These are phyloP conservation scores for Amphipyra berbera DNA, from an alignment of 2,888 invertebrate species.

Conservation along the genomic window DNA sequence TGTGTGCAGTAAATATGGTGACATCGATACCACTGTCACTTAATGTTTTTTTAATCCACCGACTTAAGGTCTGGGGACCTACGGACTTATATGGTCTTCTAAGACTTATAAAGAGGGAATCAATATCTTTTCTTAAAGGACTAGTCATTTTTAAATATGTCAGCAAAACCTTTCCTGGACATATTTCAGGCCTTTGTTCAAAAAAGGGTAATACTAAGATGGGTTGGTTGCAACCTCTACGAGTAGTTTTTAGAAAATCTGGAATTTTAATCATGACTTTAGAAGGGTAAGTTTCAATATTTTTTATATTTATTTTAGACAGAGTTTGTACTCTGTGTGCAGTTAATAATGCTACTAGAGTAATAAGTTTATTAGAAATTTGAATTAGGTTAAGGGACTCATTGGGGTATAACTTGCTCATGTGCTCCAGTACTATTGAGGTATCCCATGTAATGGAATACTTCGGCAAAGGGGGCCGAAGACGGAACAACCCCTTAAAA, in stretches of 20 bases:
- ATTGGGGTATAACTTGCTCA: background rate
- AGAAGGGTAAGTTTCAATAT: background rate
- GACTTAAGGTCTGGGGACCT: background rate
- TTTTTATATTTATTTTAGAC: background rate
- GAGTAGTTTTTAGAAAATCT: conserved; percentile 2
- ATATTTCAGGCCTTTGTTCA: background rate
- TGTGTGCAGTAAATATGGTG: background rate
- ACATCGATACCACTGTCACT: background rate
- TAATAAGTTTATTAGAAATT: background rate
- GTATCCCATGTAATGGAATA: conserved; percentile 4
- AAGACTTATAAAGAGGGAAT: background rate
- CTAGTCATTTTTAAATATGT: background rate
- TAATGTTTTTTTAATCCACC: background rate
- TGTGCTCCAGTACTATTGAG: background rate
- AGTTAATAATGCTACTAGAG: background rate
- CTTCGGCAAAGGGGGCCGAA: conserved; percentile 2
- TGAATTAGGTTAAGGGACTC: background rate
- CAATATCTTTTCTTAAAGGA: background rate
- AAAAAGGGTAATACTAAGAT: conserved; percentile 1
- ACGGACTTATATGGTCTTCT: background rate
- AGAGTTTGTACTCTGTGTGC: conserved; percentile 3
- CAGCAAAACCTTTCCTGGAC: background rate
- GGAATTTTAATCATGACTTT: conserved; percentile 5
- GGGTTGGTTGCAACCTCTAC: background rate
- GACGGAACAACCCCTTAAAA: conserved; percentile 4